Base-by-base conservation (phyloP, 2,888 invertebrate species). In the Drosophila melanosoma region DNA sequence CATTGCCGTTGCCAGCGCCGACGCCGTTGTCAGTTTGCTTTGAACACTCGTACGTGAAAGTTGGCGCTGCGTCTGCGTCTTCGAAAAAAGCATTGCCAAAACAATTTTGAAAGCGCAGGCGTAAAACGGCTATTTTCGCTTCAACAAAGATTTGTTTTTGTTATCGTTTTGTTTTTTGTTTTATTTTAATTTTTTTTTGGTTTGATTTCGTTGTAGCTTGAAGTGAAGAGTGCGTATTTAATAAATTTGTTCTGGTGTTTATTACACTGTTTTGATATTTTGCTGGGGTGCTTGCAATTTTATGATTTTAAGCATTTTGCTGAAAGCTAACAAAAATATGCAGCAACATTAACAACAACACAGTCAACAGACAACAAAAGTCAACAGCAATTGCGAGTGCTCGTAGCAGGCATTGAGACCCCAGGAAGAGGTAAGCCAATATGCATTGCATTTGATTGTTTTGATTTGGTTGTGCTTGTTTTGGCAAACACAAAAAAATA, bases 341-440 rank as follows among this genome's bases (percentile, higher is more conserved):
- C 82, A 68, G 68, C 61, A 74, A 72, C 64, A 63, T 48, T 58
- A 69, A 71, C 57, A 66, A 76, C 67, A 74, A 69, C 58, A 65
- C 20, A 5, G 52, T 45, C 45, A 52, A 29, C 72, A 57, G 72
- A 51, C 76, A 76, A 57, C 62, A 70, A 72, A 67, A 87, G 82
- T 79, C 77, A 82, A 80, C 83, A 85, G 58, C 71, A 87, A 80
- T 78, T 75, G 73, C 79, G 72, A 79, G 71, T 78, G 57, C 68
- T 56, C 32, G 57, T 54, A 59, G 40, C 79, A 79, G 54, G 56
- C 70, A 64, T 54, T 66, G 66, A 66, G 57, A 68, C 54, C 61
- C 42, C 64, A 85, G 83, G 83, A 83, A 88, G 81, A 82, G 88
- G 88, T 88, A 66, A 85, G 88, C 52, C 76, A 82, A 85, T 73